A percentile compares a stretch with the other conserved stretches of the same genome.
phyloP scores from a whole-genome alignment of 37 sponge, comb jelly and placozoan genomes.

The Oscarella lobularis region DNA sequence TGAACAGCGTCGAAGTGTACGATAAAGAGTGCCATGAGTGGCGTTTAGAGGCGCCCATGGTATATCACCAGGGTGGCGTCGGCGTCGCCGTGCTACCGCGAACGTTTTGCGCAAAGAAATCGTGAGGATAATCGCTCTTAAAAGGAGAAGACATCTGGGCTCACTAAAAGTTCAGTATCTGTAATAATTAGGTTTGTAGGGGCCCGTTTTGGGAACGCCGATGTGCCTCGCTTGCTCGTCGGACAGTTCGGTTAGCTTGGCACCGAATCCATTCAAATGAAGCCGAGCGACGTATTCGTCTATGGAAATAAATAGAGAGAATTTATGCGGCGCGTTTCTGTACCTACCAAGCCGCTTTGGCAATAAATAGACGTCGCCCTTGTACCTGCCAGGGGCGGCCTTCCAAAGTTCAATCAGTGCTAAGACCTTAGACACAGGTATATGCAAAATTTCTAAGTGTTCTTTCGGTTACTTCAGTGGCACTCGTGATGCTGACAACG shows the following conservation, averaged over 20 bases:
- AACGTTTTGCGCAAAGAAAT: too few species aligned
- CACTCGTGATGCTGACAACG: conserved; percentile 61
- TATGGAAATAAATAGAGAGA: not conserved
- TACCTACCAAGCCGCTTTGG: conserved; percentile 82
- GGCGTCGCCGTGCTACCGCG: conserved; percentile 35
- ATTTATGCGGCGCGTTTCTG: not conserved
- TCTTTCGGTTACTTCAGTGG: conserved; percentile 52
- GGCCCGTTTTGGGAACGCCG: conserved; percentile 56
- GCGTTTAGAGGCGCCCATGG: conserved; percentile 27
- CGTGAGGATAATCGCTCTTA: too few species aligned
- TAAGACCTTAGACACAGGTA: not conserved
- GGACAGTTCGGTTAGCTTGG: conserved; percentile 60
- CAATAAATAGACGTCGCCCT: conserved; percentile 69
- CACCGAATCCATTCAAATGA: conserved; percentile 61
- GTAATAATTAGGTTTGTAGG: conserved; percentile 82
- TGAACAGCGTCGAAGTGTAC: conserved; percentile 40
- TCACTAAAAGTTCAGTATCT: too few species aligned
- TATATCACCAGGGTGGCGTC: conserved; percentile 35
- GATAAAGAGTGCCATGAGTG: conserved; percentile 21
- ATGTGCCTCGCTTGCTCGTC: conserved; percentile 65
- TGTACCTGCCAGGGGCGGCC: conserved; percentile 58
- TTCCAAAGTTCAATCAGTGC: conserved; percentile 73
- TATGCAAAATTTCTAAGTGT: not conserved
- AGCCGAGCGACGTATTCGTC: conserved; percentile 87
- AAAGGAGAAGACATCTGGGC: too few species aligned